Evolutionary conservation across 2,797 vertebrate species (phyloP).

Genomic region (Falco concolor): DNA sequence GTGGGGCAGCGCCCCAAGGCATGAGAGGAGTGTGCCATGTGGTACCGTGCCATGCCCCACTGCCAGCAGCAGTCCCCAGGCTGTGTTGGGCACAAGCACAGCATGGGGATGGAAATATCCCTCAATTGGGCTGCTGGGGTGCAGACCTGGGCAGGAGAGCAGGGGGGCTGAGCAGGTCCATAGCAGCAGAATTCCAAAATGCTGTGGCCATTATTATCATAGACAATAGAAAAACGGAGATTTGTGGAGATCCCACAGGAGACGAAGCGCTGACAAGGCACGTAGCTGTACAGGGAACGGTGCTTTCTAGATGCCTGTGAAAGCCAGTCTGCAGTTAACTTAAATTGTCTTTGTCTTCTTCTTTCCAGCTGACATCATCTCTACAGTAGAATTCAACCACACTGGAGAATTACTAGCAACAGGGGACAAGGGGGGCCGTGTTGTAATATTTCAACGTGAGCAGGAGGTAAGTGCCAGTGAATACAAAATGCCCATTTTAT

Average conservation of each 20-base stretch:
- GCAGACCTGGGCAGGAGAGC: neutral
- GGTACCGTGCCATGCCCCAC: fast-evolving
- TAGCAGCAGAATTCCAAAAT: neutral
- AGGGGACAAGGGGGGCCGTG: conserved; percentile 95
- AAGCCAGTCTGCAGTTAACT: conserved; percentile 67
- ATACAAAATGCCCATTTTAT: conserved; percentile 67
- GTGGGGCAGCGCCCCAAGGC: neutral
- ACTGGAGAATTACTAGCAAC: conserved; percentile 95
- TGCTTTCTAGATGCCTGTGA: conserved; percentile 29
- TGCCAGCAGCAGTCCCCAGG: neutral
- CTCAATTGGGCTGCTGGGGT: fast-evolving
- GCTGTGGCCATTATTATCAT: neutral
- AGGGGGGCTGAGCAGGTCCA: neutral
- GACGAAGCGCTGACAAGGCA: neutral
- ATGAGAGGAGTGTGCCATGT: fast-evolving
- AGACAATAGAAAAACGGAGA: neutral
- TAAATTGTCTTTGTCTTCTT: conserved; percentile 77
- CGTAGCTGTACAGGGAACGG: conserved; percentile 9
- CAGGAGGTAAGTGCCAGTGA: conserved; percentile 86
- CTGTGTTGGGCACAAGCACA: neutral
- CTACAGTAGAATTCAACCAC: conserved; percentile 97
- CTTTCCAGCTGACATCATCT: conserved; percentile 96
- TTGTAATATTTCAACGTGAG: conserved; percentile 97
- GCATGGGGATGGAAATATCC: neutral
- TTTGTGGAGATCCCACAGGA: conserved; percentile 23